Conservation (phyloP, 1,140 invertebrate genomes). For the Camponotus pennsylvanicus region DNA sequence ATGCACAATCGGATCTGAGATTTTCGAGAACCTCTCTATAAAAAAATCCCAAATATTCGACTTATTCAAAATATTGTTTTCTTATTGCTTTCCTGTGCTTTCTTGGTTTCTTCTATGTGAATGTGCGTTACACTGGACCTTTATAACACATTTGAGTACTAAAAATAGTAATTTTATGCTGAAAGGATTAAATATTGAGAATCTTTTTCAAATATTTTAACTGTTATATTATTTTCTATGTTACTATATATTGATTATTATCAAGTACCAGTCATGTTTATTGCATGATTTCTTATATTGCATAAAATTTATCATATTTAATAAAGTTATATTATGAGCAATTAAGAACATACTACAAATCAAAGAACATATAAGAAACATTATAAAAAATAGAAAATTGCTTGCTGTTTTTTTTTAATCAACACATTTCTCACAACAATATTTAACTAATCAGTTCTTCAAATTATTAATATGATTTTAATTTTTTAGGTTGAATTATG, state of each 20-base stretch:
- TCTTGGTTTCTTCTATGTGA: not conserved
- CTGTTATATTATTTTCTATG: not conserved
- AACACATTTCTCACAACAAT: not conserved
- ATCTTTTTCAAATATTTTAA: not conserved
- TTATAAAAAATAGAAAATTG: not conserved
- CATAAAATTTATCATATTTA: not conserved
- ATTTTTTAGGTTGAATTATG: conserved; percentile 50
- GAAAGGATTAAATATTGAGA: not conserved
- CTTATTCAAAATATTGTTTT: not conserved
- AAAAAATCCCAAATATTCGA: not conserved
- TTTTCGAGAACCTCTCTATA: not conserved
- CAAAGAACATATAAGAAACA: not conserved
- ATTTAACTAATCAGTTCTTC: conserved; percentile 4
- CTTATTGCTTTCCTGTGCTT: not conserved
- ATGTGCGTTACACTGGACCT: not conserved
- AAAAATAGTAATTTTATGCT: not conserved
- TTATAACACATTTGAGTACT: not conserved
- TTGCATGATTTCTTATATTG: not conserved
- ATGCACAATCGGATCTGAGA: not conserved
- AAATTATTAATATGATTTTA: not conserved
- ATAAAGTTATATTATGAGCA: not conserved
- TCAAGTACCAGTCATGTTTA: not conserved
- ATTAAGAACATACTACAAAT: not conserved
- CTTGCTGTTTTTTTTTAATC: not conserved
- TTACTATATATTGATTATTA: not conserved